Base-by-base conservation (phyloP, 1,140 invertebrate species). In the Zaprionus inermis region DNA sequence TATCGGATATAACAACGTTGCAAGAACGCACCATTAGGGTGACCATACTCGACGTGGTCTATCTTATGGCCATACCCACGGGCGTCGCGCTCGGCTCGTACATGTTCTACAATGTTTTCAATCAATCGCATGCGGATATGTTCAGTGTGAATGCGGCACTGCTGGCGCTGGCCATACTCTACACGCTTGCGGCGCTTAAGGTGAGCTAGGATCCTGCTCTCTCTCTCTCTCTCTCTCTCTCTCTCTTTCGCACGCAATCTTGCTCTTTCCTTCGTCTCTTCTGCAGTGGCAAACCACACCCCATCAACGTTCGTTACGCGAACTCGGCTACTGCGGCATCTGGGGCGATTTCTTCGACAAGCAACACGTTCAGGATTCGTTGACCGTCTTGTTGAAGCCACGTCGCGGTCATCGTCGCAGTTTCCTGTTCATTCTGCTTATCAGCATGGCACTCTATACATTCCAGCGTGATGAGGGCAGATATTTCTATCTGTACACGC, bases 401-500 rank as follows among this genome's bases (percentile, higher is more conserved):
- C 93, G 96, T 32, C 57, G 88, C 0, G 92, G 93, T 4, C 93
- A 94, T 58, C 89, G 94, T 14, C 93, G 95, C 63, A 73, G 93
- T n/a, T 95, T 95, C 64, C 90, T 97, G 5, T 93, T 94, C 84
- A 92, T 96, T 7, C 78, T 96, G 1, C 92, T 97, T 3, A 71
- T 95, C 9, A 94, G 94, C 5, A 96, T 96, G 95, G 94, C 94
- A 1, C 92, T 96, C 11, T 97, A 97, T 79, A 96, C 95, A 46
- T 96, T 97, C 73, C 96, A 97, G 92, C 94, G 96, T 85, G 96
- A 97, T 80, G 96, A 97, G 80, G 95, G 94, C 60, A 93, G 93
- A 6, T 95, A 95, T 82, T 93, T 94, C 52, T 96, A 94, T 77
- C 78, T 96, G 14, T 97, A 96, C 60, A 95, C 95, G 0, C 93